These are phyloP conservation scores for Hormiphora californensis DNA, from an alignment of 37 sponge, comb jelly and placozoan genomes.

Conservation along the genomic window DNA sequence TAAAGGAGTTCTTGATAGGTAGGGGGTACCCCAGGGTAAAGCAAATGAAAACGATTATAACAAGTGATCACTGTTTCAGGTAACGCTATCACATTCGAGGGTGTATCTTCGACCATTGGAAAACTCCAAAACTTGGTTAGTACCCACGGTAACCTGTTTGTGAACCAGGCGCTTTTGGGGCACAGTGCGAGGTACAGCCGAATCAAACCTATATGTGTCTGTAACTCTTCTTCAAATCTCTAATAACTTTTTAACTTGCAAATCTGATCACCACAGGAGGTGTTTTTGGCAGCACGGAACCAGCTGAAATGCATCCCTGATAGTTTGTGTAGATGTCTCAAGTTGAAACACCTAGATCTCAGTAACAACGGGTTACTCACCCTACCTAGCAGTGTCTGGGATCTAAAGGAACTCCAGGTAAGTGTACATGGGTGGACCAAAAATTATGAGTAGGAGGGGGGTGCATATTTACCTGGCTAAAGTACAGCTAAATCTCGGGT, in stretches of 20 bases:
- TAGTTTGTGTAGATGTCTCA: conserved; percentile 63
- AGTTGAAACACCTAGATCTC: conserved; percentile 15
- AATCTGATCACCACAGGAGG: conserved; percentile 56
- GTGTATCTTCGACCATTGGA: conserved; percentile 79
- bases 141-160: too few relatives aligned
- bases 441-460: not conserved
- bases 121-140: conserved; percentile 70
- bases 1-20: too few relatives aligned
- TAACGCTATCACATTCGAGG: conserved; percentile 82
- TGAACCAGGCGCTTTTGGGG: too few relatives aligned
- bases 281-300: conserved; percentile 87
- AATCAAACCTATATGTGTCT: too few relatives aligned
- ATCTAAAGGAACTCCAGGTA: conserved; percentile 26
- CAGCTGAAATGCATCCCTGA: conserved; percentile 91
- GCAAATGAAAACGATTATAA: too few relatives aligned
- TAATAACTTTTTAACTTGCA: not conserved
- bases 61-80: too few relatives aligned
- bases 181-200: too few relatives aligned
- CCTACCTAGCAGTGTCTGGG: conserved; percentile 43
- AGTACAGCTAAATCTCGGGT: not conserved
- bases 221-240: too few relatives aligned
- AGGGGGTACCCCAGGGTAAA: too few relatives aligned
- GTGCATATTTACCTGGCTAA: not conserved
- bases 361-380: conserved; percentile 6
- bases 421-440: not conserved